Conservation (phyloP, 2,113 vertebrate genomes). For the Ailurus styani region DNA sequence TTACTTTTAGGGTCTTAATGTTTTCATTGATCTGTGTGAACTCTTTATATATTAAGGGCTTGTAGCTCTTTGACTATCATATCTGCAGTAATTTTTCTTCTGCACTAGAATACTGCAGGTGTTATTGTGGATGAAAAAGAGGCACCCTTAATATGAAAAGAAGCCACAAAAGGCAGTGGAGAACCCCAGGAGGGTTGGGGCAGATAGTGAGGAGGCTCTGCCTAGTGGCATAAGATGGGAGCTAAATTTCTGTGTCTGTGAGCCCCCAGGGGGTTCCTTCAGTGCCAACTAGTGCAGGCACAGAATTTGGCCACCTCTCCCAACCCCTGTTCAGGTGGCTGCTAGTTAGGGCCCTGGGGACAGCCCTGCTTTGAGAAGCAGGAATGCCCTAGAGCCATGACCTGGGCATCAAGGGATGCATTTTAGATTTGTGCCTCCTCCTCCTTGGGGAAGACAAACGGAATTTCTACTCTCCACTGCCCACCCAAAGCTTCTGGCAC, state of each 20-base stretch:
- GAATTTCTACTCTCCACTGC: not conserved
- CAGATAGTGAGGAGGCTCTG: not conserved
- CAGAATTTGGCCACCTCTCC: not conserved
- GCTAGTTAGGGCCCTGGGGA: not conserved
- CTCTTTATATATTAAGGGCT: not conserved
- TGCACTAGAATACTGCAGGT: not conserved
- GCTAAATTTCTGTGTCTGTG: not conserved
- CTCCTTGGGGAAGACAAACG: not conserved
- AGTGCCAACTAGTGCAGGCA: not conserved
- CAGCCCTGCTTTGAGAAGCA: not conserved
- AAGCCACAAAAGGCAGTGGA: not conserved
- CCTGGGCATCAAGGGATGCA: no score
- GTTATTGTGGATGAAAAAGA: not conserved
- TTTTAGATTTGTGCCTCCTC: not conserved
- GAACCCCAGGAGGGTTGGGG: not conserved
- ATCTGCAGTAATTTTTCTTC: not conserved
- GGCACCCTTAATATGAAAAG: not conserved
- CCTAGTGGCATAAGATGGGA: accelerated
- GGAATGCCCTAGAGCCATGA: not conserved
- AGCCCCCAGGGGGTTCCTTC: no score
- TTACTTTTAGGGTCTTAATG: not conserved
- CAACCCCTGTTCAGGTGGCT: not conserved
- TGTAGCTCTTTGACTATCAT: no score
- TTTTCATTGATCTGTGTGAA: not conserved
- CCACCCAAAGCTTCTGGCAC: not conserved